phyloP scores from a whole-genome alignment of 1,140 invertebrate genomes.

The Mesaphorura yosii region DNA sequence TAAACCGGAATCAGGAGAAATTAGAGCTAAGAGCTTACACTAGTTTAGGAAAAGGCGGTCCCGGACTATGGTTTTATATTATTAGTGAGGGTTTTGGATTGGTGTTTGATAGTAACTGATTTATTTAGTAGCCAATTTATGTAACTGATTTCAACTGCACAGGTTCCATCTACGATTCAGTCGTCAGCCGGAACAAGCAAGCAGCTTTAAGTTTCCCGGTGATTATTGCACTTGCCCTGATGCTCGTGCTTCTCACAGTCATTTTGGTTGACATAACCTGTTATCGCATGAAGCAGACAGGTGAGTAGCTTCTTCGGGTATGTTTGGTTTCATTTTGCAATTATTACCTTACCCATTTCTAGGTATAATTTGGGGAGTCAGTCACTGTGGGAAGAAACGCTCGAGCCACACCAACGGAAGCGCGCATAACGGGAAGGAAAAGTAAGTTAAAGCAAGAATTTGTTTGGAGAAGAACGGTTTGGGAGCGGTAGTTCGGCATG shows the following conservation, averaged over 20 bases:
- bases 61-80: too few relatives aligned
- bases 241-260: conserved; percentile 56
- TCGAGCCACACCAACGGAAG: too few relatives aligned
- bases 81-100: too few relatives aligned
- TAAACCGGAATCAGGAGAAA: too few relatives aligned
- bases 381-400: conserved; percentile 44
- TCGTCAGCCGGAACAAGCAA: background rate
- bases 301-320: conserved; percentile 32
- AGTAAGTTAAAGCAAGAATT: background rate
- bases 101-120: too few relatives aligned
- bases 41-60: too few relatives aligned
- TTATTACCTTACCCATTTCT: conserved; percentile 44
- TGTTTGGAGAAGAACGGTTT: too few relatives aligned
- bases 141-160: background rate
- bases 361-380: conserved; percentile 53
- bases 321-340: conserved; percentile 1
- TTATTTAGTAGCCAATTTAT: too few relatives aligned
- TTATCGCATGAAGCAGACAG: conserved; percentile 45
- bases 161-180: background rate
- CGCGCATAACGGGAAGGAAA: background rate
- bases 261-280: conserved; percentile 65
- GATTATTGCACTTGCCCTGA: conserved; percentile 65
- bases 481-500: too few relatives aligned
- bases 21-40: too few relatives aligned
- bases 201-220: conserved; percentile 53